Evolutionary conservation across 1,140 invertebrate genomes (phyloP).

Genomic region (Apis dorsata): DNA sequence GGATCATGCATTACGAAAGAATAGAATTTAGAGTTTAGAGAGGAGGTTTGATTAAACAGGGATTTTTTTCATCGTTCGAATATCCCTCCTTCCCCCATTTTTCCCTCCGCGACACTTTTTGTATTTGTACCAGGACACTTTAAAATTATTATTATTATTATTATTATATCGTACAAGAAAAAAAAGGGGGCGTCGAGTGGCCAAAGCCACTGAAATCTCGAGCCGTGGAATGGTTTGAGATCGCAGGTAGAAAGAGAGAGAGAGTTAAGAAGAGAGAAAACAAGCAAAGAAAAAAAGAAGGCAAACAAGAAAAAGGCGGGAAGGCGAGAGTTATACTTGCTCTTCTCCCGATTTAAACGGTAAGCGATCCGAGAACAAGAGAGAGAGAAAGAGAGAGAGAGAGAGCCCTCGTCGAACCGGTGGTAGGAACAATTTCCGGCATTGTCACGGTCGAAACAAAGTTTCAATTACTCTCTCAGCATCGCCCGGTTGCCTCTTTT

Average conservation of each 20-base stretch:
- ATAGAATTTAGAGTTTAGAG: too few species aligned
- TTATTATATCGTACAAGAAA: too few species aligned
- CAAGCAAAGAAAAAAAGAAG: too few species aligned
- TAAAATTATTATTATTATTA: too few species aligned
- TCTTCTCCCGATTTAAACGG: slow-evolving; percentile 35
- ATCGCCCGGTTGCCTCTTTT: slow-evolving; percentile 54
- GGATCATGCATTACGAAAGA: too few species aligned
- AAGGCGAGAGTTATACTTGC: slow-evolving; percentile 9
- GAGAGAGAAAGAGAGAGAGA: not conserved
- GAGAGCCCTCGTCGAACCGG: slow-evolving; percentile 44
- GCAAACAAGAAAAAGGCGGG: not conserved
- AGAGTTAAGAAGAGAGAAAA: not conserved
- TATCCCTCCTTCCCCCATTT: too few species aligned
- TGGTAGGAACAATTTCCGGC: slow-evolving; percentile 49
- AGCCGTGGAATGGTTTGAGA: not conserved
- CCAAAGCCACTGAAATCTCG: not conserved
- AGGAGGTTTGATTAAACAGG: too few species aligned
- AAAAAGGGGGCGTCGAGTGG: not conserved
- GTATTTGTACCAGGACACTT: too few species aligned
- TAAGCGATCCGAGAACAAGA: slow-evolving; percentile 49
- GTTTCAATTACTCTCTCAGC: slow-evolving; percentile 62
- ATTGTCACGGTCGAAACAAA: slow-evolving; percentile 61
- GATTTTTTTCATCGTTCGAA: too few species aligned
- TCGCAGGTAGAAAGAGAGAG: slow-evolving; percentile 25
- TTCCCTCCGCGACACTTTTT: too few species aligned